Percentiles rank a stretch among this genome's conserved stretches.
phyloP scores from a whole-genome alignment of 2,113 vertebrate species.

The Anhinga anhinga region DNA sequence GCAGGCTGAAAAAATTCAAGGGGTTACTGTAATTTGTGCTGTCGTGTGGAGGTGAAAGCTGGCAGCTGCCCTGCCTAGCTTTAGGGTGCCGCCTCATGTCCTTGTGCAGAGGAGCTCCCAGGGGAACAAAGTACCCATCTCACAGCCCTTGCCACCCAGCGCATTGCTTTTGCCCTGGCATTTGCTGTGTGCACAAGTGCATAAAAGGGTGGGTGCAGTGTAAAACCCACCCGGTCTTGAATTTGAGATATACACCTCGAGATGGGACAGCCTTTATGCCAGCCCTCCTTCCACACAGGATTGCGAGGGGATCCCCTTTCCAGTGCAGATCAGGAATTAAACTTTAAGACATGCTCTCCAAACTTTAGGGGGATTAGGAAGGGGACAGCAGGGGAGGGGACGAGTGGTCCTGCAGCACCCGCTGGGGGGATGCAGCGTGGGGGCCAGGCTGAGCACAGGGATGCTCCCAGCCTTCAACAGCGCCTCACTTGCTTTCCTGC shows the following conservation, averaged over 20 bases:
- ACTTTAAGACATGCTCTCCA: not conserved
- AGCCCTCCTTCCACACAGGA: not conserved
- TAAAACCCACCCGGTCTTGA: accelerated
- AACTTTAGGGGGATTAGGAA: not conserved
- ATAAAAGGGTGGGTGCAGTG: not conserved
- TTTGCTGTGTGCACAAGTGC: not conserved
- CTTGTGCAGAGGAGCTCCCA: not conserved
- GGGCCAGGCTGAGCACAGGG: not conserved
- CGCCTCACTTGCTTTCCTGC: accelerated
- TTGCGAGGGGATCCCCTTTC: not conserved
- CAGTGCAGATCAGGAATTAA: not conserved
- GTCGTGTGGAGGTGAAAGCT: not conserved
- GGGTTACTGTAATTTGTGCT: not conserved
- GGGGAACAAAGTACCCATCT: accelerated
- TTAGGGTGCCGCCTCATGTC: not conserved
- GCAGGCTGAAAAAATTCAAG: not conserved
- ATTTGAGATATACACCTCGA: not conserved
- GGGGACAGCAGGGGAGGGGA: not conserved
- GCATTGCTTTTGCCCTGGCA: no score
- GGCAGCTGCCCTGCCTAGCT: not conserved
- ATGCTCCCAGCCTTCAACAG: not conserved
- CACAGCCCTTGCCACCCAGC: accelerated
- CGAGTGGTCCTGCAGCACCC: accelerated
- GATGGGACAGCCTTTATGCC: not conserved
- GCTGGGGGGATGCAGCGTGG: not conserved